Percentiles rank a stretch among this genome's conserved stretches.
phyloP scores from a whole-genome alignment of 2,888 invertebrate species.

The Pristionchus mayeri region DNA sequence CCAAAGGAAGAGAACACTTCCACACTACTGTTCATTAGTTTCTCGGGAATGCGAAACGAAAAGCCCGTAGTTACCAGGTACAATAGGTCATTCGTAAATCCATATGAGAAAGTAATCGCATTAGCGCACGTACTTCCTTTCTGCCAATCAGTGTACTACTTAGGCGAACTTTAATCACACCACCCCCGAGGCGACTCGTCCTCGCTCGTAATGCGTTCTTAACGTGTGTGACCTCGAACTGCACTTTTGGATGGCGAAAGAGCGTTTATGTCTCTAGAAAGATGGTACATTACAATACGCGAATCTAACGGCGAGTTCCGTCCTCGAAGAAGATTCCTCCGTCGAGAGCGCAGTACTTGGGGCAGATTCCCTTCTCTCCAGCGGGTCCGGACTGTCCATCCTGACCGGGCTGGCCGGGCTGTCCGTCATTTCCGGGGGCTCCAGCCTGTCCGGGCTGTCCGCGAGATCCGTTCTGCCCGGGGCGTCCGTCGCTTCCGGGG shows the following conservation, averaged over 20 bases:
- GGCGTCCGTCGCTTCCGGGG: slow-evolving; percentile 26
- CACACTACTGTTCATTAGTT: too few species aligned
- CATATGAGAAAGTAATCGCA: too few species aligned
- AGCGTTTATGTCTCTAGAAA: not conserved
- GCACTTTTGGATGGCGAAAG: not conserved
- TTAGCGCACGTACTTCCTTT: too few species aligned
- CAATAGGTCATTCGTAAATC: too few species aligned
- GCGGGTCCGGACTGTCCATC: not conserved
- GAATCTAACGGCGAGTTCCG: slow-evolving; percentile 19
- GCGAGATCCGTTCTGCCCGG: slow-evolving; percentile 31
- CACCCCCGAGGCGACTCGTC: not conserved
- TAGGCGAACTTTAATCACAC: not conserved
- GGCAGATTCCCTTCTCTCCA: slow-evolving; percentile 41
- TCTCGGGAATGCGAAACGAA: too few species aligned
- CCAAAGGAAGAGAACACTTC: too few species aligned
- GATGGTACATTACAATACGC: not conserved
- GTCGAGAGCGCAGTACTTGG: slow-evolving; percentile 46
- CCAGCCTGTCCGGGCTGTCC: slow-evolving; percentile 31
- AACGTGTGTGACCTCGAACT: not conserved
- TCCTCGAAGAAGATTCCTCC: slow-evolving; percentile 45
- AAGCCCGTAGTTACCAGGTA: too few species aligned
- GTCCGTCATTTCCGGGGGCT: slow-evolving; percentile 34
- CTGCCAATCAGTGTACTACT: not conserved
- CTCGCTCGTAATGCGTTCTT: not conserved
- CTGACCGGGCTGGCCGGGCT: slow-evolving; percentile 21